Evolutionary conservation across 64 coral and sea anemone genomes (phyloP).

Genomic region (Astreopora myriophthalma): DNA sequence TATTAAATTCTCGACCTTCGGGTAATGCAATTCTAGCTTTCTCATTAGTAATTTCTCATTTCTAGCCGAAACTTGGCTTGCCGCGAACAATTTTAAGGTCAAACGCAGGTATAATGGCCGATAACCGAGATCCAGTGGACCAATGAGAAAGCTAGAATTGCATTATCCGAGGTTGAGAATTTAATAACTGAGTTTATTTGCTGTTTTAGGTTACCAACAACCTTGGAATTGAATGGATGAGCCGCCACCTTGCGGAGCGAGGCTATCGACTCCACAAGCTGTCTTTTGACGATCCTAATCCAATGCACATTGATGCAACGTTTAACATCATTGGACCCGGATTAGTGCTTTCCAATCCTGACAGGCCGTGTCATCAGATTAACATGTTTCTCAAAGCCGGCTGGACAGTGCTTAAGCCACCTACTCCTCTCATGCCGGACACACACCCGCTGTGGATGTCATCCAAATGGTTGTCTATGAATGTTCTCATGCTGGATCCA

Average conservation of each 20-base stretch:
- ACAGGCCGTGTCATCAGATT: conserved; percentile 93
- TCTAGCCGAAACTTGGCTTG: too few species aligned
- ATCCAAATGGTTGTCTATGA: conserved; percentile 96
- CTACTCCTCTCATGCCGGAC: conserved; percentile 73
- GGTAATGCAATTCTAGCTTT: too few species aligned
- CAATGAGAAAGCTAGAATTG: too few species aligned
- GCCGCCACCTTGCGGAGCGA: conserved; percentile 75
- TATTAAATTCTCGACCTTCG: too few species aligned
- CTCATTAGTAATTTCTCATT: too few species aligned
- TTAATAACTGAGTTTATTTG: too few species aligned
- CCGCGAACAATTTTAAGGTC: too few species aligned
- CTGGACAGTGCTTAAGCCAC: conserved; percentile 83
- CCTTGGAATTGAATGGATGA: conserved; percentile 92
- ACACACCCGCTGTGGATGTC: conserved; percentile 91
- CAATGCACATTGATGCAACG: conserved; percentile 93
- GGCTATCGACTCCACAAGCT: conserved; percentile 70
- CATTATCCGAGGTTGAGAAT: too few species aligned
- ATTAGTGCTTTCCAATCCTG: conserved; percentile 86
- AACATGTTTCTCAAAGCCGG: conserved; percentile 93
- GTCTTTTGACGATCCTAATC: conserved; percentile 89
- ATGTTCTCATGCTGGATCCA: conserved; percentile 90
- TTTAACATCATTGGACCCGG: conserved; percentile 98
- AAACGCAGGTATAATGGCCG: too few species aligned
- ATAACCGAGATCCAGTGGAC: too few species aligned
- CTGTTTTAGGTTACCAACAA: conserved; percentile 86